Conservation (phyloP, 2,888 invertebrate species). For the Microplitis deprimator region DNA sequence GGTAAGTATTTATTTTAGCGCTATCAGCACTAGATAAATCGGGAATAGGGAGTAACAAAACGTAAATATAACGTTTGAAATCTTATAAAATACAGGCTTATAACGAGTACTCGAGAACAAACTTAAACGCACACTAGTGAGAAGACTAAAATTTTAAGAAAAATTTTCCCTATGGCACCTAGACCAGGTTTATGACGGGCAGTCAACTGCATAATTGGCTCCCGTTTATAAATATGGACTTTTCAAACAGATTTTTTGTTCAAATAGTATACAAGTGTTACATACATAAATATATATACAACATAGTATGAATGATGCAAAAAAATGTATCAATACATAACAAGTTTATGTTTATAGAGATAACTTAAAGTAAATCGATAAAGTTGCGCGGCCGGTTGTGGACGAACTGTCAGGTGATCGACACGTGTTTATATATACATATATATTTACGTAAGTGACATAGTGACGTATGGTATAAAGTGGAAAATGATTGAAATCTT, state of each 20-base stretch:
- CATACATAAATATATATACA: too few relatives aligned
- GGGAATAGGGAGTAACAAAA: too few relatives aligned
- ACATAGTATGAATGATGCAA: not conserved
- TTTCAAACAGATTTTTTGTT: not conserved
- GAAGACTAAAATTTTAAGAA: too few relatives aligned
- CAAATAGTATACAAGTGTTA: not conserved
- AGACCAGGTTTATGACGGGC: too few relatives aligned
- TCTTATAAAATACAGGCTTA: too few relatives aligned
- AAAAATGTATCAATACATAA: not conserved
- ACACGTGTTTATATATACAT: not conserved
- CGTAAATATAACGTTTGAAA: too few relatives aligned
- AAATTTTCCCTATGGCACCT: too few relatives aligned
- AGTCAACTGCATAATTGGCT: too few relatives aligned
- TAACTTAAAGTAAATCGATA: not conserved
- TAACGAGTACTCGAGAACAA: too few relatives aligned
- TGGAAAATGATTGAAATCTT: not conserved
- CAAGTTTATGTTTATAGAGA: not conserved
- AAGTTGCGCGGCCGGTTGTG: not conserved
- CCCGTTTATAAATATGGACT: not conserved
- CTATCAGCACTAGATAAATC: too few relatives aligned
- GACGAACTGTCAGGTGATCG: not conserved
- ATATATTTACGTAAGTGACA: not conserved
- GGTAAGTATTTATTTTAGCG: too few relatives aligned
- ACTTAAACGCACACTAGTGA: too few relatives aligned
- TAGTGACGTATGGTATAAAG: not conserved